These are phyloP conservation scores for Paracentrotus lividus DNA, from an alignment of 53 echinoderm and acorn worm species.

Conservation along the genomic window DNA sequence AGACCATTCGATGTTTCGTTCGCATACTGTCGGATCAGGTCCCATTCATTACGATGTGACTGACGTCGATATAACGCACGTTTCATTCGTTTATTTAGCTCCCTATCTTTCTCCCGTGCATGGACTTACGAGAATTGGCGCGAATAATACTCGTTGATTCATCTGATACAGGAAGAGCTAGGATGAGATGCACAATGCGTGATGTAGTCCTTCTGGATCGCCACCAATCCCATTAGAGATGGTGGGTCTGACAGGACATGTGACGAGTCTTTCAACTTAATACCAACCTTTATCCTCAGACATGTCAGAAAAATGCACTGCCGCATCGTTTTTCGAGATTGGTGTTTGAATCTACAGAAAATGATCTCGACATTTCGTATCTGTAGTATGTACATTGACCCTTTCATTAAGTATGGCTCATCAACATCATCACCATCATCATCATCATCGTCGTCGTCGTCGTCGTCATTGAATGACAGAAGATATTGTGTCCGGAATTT, in stretches of 20 bases:
- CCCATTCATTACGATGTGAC: no score
- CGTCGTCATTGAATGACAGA: no score
- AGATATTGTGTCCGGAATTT: no score
- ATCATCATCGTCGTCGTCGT: no score
- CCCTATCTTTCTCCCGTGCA: not conserved
- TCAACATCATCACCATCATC: not conserved
- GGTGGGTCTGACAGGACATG: constrained; percentile 1
- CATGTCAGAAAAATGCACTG: not conserved
- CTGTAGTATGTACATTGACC: not conserved
- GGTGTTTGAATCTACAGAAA: not conserved
- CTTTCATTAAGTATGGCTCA: not conserved
- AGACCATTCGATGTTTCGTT: no score
- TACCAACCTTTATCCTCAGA: not conserved
- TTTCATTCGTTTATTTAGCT: no score
- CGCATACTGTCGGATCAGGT: no score
- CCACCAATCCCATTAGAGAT: constrained; percentile 39
- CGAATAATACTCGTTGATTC: constrained; percentile 33
- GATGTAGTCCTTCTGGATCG: not conserved
- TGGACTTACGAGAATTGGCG: constrained; percentile 37
- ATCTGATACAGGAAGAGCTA: not conserved
- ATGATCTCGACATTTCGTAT: not conserved
- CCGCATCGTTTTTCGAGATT: not conserved
- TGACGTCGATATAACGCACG: no score
- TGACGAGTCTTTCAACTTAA: constrained; percentile 22
- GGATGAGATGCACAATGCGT: not conserved